Base-by-base conservation (phyloP, 2,888 invertebrate species). In the Nomada fabriciana region DNA sequence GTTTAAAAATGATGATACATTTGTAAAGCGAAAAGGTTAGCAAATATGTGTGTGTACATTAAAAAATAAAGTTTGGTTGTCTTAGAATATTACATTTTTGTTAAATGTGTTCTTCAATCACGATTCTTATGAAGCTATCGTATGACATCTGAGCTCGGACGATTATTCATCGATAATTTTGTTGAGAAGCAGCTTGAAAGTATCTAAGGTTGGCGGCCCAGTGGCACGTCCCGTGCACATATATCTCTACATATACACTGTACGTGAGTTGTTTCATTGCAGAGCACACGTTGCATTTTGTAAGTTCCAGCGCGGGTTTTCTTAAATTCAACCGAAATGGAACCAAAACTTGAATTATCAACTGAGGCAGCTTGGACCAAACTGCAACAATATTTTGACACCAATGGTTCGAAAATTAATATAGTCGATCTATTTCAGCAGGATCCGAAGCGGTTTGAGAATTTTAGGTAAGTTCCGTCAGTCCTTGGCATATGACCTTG, bases 361-460 rank as follows among this genome's bases (percentile, higher is more conserved):
- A 94, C 95, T 47, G 97, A 98, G 90, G 94, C 96, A 23, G 95
- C 96, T 18, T 99, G 96, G 95, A 95, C 96, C 90, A 96, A 97
- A 94, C 94, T 99, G 60, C 96, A 97, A 91, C 95, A 96, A 78
- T 97, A 96, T 93, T 98, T 96, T 93, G 94, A 97, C 86, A 94
- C 94, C 11, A 96, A 97, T 91, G 97, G 96, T 18, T 95, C 95
- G 42, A 96, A 96, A 89, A 95, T 99, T 60, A 97, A 97, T 90
- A 98, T 99, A 91, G 95, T 96, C 85, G 95, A 98, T 84, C 94
- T 99, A 89, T 99, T 99, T 93, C 95, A 96, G 85, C 94, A 96
- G 88, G 98, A 99, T 94, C 94, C 97, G 0, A 94, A 96, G 47
- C 96, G 99, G 80, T 99, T 99, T 92, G 95, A 97, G 69, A 98